Percentiles rank a stretch among this genome's conserved stretches.
These are phyloP conservation scores for Discoglossus pictus DNA, from an alignment of 2,797 vertebrate genomes.

Conservation along the genomic window DNA sequence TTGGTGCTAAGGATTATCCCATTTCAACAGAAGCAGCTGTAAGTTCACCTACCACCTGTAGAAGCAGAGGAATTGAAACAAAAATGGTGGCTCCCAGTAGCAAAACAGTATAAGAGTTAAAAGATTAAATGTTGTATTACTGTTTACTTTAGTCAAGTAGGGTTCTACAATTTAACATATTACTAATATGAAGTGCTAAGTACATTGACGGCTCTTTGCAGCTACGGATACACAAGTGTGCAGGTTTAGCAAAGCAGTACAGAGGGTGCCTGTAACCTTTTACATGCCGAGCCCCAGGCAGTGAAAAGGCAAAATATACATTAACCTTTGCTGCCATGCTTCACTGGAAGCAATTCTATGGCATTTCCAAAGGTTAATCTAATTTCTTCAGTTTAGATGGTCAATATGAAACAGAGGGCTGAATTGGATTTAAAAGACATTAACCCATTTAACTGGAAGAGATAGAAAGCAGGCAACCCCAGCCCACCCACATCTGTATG, in stretches of 20 bases:
- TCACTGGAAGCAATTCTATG: conserved; percentile 34
- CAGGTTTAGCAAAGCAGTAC: background rate
- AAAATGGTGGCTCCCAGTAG: no score
- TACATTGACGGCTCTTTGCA: no score
- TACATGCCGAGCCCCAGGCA: conserved; percentile 12
- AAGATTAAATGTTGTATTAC: no score
- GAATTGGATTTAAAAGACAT: conserved; percentile 43
- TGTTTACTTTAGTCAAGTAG: no score
- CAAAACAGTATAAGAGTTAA: no score
- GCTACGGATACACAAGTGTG: no score
- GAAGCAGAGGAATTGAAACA: no score
- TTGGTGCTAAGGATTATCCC: no score
- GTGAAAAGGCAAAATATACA: conserved; percentile 38
- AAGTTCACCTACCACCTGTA: no score
- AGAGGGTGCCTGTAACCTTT: background rate
- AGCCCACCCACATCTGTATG: conserved; percentile 13
- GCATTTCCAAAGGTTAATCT: conserved; percentile 46
- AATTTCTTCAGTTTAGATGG: conserved; percentile 40
- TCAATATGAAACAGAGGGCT: conserved; percentile 33
- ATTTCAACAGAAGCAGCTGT: no score
- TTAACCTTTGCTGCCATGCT: conserved; percentile 34
- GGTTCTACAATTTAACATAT: no score
- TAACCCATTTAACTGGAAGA: conserved; percentile 27
- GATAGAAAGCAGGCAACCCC: background rate
- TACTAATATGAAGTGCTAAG: no score